These are phyloP conservation scores for Lasiurus cinereus DNA, from an alignment of 2,113 vertebrate genomes.

Conservation along the genomic window DNA sequence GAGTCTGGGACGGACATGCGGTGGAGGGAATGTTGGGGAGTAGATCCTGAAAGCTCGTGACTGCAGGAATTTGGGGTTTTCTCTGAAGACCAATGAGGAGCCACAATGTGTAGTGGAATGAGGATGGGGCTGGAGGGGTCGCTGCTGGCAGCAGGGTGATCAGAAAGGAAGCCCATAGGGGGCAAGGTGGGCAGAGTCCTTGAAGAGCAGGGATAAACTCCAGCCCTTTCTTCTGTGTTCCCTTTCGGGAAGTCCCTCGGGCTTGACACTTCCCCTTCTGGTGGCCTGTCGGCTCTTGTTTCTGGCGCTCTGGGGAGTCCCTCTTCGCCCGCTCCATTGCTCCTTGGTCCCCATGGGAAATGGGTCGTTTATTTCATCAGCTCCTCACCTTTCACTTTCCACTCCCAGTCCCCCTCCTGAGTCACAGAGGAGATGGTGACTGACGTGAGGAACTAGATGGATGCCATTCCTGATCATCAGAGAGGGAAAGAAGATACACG, in stretches of 20 bases:
- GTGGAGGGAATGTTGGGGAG: fast-evolving
- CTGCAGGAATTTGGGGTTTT: background rate
- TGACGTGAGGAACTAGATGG: background rate
- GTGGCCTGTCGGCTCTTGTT: background rate
- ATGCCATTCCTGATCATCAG: background rate
- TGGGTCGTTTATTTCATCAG: background rate
- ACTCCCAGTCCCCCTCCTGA: background rate
- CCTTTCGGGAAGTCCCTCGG: constrained; percentile 78
- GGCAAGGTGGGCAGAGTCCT: background rate
- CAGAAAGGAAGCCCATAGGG: background rate
- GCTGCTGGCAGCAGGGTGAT: background rate
- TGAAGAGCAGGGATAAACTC: background rate
- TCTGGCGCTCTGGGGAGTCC: constrained; percentile 74
- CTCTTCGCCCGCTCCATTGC: background rate
- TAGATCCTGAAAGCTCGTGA: background rate
- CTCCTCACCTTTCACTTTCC: constrained; percentile 57
- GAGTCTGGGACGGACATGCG: background rate
- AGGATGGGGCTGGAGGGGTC: background rate
- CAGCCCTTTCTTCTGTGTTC: constrained; percentile 44
- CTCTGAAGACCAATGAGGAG: background rate
- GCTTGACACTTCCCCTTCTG: constrained; percentile 73
- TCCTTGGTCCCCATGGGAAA: background rate
- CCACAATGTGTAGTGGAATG: fast-evolving
- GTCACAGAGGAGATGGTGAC: fast-evolving
- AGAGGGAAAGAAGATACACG: background rate